Conservation (phyloP, 2,113 vertebrate genomes). For the Potamarius usumacintae region DNA sequence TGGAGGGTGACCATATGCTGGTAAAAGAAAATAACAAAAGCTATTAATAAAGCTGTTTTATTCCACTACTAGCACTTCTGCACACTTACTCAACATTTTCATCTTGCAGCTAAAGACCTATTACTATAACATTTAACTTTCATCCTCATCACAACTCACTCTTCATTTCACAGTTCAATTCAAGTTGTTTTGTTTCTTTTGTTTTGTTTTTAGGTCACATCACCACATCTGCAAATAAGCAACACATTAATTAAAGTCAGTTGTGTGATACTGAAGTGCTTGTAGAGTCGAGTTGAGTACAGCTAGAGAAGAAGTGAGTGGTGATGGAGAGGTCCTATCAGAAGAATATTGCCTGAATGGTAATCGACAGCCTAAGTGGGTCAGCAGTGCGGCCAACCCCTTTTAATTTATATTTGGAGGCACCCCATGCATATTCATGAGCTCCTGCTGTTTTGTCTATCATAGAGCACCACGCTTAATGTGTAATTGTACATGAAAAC, state of each 20-base stretch:
- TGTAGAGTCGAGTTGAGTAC: conserved; percentile 74
- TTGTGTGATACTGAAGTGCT: conserved; percentile 53
- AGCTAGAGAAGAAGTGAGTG: conserved; percentile 70
- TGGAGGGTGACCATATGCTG: background rate
- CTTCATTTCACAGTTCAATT: background rate
- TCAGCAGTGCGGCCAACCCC: conserved; percentile 87
- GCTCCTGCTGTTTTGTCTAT: conserved; percentile 96
- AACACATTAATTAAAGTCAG: conserved; percentile 81
- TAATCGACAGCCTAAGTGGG: conserved; percentile 94
- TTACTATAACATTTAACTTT: background rate
- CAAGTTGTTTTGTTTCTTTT: background rate
- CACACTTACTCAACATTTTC: background rate
- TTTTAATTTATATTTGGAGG: conserved; percentile 97
- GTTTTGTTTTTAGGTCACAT: background rate
- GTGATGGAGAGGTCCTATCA: conserved; percentile 79
- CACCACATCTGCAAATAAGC: conserved; percentile 1
- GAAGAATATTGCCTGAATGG: conserved; percentile 83
- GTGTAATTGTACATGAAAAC: conserved; percentile 74
- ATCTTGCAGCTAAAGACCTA: background rate
- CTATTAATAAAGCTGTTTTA: background rate
- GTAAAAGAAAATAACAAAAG: background rate
- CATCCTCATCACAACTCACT: background rate
- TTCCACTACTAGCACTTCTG: background rate
- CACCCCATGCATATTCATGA: conserved; percentile 93
- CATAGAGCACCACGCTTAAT: conserved; percentile 82